These are phyloP conservation scores for Nomada flava DNA, from an alignment of 2,888 invertebrate genomes.

Conservation along the genomic window DNA sequence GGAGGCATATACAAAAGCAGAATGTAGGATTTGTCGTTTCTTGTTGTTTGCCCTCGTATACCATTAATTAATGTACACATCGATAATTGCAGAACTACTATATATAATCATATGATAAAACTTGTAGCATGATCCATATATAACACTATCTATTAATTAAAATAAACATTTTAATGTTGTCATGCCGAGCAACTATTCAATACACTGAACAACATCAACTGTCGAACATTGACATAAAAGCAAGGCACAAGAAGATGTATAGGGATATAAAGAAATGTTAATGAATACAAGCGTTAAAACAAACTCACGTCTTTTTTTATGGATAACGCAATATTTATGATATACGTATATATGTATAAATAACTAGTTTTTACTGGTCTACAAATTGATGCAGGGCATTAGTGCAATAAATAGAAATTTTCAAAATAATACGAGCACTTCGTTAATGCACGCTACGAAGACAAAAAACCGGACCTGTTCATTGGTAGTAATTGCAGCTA, in stretches of 20 bases:
- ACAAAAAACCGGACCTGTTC: constrained; percentile 75
- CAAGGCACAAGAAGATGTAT: constrained; percentile 51
- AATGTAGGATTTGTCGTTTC: constrained; percentile 30
- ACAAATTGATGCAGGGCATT: constrained; percentile 50
- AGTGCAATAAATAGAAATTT: constrained; percentile 45
- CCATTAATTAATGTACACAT: constrained; percentile 35
- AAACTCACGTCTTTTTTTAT: constrained; percentile 18
- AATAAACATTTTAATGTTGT: constrained; percentile 38
- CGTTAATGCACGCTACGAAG: constrained; percentile 27
- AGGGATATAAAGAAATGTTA: constrained; percentile 52
- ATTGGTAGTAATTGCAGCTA: constrained; percentile 81
- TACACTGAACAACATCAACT: constrained; percentile 43
- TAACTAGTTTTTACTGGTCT: constrained; percentile 39
- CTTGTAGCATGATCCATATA: constrained; percentile 8
- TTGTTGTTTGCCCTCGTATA: constrained; percentile 33
- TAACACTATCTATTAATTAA: constrained; percentile 20
- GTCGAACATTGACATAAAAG: constrained; percentile 46
- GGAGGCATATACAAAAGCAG: constrained; percentile 31
- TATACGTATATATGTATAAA: constrained; percentile 31
- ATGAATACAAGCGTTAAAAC: constrained; percentile 53
- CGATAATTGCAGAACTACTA: constrained; percentile 19
- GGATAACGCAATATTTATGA: constrained; percentile 27
- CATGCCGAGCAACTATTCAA: constrained; percentile 51
- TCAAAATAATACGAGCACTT: constrained; percentile 26
- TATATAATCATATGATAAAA: constrained; percentile 30